These are phyloP conservation scores for Pyrgus malvae DNA, from an alignment of 2,888 invertebrate genomes.

Conservation along the genomic window DNA sequence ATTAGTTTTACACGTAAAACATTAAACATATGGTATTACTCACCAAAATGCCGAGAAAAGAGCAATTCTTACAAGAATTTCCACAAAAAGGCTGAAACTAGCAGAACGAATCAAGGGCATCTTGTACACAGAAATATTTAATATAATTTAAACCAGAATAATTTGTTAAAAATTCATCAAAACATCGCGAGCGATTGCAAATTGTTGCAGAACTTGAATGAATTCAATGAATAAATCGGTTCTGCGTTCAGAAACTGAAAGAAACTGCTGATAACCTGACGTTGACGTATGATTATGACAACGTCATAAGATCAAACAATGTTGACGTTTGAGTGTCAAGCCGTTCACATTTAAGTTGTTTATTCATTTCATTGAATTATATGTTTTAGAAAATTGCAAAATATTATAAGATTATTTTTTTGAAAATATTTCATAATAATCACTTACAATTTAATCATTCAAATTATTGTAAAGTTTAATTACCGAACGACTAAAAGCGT, in stretches of 20 bases:
- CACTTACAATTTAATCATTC: no score
- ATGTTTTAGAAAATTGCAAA: no score
- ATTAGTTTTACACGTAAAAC: constrained; percentile 4
- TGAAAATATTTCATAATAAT: no score
- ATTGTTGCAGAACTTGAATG: not conserved
- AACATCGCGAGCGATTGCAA: constrained; percentile 12
- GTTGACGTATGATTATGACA: no score
- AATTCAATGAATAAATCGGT: no score
- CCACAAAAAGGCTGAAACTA: constrained; percentile 70
- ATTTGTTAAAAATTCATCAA: constrained; percentile 17
- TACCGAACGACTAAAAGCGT: constrained; percentile 2
- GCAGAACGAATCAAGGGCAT: constrained; percentile 74
- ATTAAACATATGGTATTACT: constrained; percentile 56
- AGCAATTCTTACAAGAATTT: constrained; percentile 73
- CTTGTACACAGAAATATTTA: constrained; percentile 35
- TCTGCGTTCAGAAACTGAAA: no score
- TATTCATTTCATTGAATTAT: no score
- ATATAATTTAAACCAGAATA: not conserved
- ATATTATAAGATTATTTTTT: no score
- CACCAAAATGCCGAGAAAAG: constrained; percentile 80
- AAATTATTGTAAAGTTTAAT: not conserved
- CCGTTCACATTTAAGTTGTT: no score
- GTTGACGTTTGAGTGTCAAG: no score
- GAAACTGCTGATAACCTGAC: no score
- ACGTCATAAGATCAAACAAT: no score